These are phyloP conservation scores for Eulemur rubriventer DNA, from an alignment of 2,797 vertebrate genomes.

Conservation along the genomic window DNA sequence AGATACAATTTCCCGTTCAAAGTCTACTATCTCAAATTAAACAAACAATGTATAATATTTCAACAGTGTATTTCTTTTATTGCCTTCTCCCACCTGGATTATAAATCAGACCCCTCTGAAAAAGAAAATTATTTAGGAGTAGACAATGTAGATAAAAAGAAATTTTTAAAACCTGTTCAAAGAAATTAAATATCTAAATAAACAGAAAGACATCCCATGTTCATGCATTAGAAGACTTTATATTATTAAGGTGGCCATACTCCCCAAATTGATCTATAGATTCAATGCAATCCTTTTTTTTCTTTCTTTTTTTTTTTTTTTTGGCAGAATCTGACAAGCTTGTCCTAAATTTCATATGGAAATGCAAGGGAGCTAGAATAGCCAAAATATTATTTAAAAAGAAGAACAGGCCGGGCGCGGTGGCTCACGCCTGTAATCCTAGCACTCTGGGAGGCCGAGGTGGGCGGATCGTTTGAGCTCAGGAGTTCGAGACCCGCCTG, in stretches of 20 bases:
- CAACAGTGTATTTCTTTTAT: slow-evolving; percentile 32
- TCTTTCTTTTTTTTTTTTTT: background rate
- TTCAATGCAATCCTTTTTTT: background rate
- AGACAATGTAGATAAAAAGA: slow-evolving; percentile 31
- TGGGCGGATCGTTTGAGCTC: too few relatives aligned
- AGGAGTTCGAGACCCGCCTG: too few relatives aligned
- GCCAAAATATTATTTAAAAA: slow-evolving; percentile 31
- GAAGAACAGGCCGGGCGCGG: background rate
- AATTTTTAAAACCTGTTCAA: background rate
- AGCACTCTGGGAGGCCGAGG: too few relatives aligned
- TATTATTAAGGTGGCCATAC: background rate
- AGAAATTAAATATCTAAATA: slow-evolving; percentile 21
- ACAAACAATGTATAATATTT: slow-evolving; percentile 16
- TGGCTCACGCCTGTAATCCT: too few relatives aligned
- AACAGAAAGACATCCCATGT: background rate
- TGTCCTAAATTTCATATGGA: slow-evolving; percentile 11
- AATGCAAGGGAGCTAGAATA: slow-evolving; percentile 15
- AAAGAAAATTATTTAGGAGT: slow-evolving; percentile 17
- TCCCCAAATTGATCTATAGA: background rate
- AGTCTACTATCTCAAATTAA: background rate
- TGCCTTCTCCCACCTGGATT: background rate
- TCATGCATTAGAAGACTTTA: background rate
- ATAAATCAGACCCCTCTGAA: background rate
- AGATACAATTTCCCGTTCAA: background rate
- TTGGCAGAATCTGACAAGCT: slow-evolving; percentile 25